Percentiles rank a stretch among this genome's conserved stretches.
These are phyloP conservation scores for Odobenus rosmarus DNA, from an alignment of 2,113 vertebrate species.

Conservation along the genomic window DNA sequence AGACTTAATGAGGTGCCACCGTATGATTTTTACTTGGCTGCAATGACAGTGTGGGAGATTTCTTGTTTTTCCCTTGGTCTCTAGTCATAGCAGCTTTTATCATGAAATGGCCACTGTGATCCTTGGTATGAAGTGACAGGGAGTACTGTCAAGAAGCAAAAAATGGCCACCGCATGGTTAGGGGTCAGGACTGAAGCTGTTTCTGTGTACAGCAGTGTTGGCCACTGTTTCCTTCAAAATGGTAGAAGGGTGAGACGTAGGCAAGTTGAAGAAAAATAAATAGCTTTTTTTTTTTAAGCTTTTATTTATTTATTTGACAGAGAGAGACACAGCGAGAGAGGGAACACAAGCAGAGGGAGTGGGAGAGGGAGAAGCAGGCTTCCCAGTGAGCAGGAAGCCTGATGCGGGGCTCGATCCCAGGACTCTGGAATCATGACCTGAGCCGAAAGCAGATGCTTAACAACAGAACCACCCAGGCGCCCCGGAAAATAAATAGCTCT, in stretches of 20 bases:
- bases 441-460: too few relatives aligned
- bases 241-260: accelerated
- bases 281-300: background rate
- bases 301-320: too few relatives aligned
- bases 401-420: too few relatives aligned
- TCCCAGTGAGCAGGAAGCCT: too few relatives aligned
- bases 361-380: too few relatives aligned
- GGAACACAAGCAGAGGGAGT: too few relatives aligned
- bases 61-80: background rate
- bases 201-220: background rate
- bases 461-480: too few relatives aligned
- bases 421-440: too few relatives aligned
- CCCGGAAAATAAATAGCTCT: background rate
- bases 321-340: too few relatives aligned
- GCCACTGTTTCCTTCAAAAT: background rate
- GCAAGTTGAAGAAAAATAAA: background rate
- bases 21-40: background rate
- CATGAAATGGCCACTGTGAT: background rate
- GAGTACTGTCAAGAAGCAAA: background rate
- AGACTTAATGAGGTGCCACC: background rate
- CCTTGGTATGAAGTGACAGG: background rate
- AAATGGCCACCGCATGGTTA: accelerated
- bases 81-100: background rate
- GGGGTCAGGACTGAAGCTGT: background rate
- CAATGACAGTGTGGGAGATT: background rate